Base-by-base conservation (phyloP, 2,888 invertebrate genomes). In the Chironomus tentans region DNA sequence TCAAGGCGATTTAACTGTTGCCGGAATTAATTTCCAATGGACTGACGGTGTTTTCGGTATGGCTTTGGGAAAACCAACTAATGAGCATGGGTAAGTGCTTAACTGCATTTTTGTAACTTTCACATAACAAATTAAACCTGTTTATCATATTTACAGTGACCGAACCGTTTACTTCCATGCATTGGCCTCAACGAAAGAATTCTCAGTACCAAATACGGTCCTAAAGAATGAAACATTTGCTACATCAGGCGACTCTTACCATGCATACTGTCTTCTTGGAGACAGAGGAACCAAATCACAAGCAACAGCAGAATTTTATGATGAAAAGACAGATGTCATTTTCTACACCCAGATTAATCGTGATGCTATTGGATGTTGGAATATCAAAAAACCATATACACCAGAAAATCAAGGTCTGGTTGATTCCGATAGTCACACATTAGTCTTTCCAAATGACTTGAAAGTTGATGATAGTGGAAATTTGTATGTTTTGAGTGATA, bases 21-120 rank as follows among this genome's bases (percentile, higher is more conserved):
- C 89, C 65, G 93, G 93, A 4, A 87, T 92, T 22, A 88, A 91
- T 81, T 94, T 93, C 87, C 93, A 93, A 62, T 94, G 93, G 93
- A 92, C 91, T 0, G 93, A 94, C 81, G 93, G 93, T 1, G 87
- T 94, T 0, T 93, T 93, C 79, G 91, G 90, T 15, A 81, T 93
- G 78, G 91, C 92, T 2, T 83, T 92, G 18, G 90, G 89, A 0
- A 87, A 87, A 47, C 85, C 85, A 0, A 78, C 78, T 2, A 76
- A 78, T 3, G 81, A 84, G 73, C 87, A 89, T 79, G 87, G 88
- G 87, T 87, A 78, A 82, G 83, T 38, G 7, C n/a, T n/a, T 38
- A 4, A 38, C 7, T 38, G 38, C 13, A 46, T 56, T 56, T 7
- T 56, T 38, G 7, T 56, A 69, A n/a, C 6, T 13, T 68, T 1